phyloP scores from a whole-genome alignment of 2,113 vertebrate species.

The Sialia sialis region DNA sequence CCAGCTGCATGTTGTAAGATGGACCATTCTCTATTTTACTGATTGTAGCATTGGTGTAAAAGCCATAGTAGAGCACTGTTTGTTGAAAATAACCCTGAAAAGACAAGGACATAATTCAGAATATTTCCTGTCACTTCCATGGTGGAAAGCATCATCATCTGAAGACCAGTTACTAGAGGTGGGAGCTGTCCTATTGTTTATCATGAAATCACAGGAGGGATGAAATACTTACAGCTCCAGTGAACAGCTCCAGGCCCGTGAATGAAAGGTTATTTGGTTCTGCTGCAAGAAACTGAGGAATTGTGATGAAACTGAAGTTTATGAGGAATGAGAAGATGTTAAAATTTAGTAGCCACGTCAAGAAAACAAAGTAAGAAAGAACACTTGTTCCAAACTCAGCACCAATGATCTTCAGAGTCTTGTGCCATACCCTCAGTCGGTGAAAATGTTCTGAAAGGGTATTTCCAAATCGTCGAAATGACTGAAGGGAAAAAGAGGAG shows the following conservation, averaged over 20 bases:
- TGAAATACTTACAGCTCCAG: slow-evolving; percentile 83
- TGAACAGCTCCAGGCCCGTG: slow-evolving; percentile 86
- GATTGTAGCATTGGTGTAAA: slow-evolving; percentile 80
- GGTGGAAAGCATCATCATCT: background rate
- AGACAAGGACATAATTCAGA: background rate
- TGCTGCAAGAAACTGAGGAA: slow-evolving; percentile 80
- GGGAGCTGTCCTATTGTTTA: background rate
- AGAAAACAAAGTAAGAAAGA: slow-evolving; percentile 89
- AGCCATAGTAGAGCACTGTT: slow-evolving; percentile 89
- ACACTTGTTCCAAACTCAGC: slow-evolving; percentile 90
- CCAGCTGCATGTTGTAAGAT: slow-evolving; percentile 87
- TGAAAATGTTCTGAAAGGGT: slow-evolving; percentile 60
- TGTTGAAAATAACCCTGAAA: slow-evolving; percentile 74
- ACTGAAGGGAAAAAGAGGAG: slow-evolving; percentile 61
- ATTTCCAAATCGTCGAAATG: slow-evolving; percentile 69
- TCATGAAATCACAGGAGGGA: background rate
- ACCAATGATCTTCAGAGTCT: slow-evolving; percentile 86
- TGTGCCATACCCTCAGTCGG: slow-evolving; percentile 76
- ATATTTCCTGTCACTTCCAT: background rate
- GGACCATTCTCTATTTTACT: background rate
- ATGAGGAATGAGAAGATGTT: slow-evolving; percentile 89
- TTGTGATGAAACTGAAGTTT: slow-evolving; percentile 89
- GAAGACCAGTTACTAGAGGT: background rate
- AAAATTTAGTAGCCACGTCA: slow-evolving; percentile 91
- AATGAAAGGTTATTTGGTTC: slow-evolving; percentile 71